A percentile compares a stretch with the other conserved stretches of the same genome.
These are phyloP conservation scores for Drosophila subsilvestris DNA, from an alignment of 2,888 invertebrate species.

Conservation along the genomic window DNA sequence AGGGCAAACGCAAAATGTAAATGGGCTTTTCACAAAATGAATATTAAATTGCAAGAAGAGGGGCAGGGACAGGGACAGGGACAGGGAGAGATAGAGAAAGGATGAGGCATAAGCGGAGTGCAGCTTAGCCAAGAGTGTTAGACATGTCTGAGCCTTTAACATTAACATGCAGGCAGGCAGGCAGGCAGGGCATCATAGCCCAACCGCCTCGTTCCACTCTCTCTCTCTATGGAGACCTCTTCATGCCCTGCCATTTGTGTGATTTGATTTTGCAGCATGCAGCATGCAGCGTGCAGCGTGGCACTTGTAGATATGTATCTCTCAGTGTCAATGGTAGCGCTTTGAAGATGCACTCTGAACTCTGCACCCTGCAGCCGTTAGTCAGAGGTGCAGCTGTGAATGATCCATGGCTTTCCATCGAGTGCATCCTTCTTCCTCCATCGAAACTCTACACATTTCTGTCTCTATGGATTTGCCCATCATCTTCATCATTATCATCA, in stretches of 20 bases:
- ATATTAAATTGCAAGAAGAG: slow-evolving; percentile 65
- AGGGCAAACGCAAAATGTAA: slow-evolving; percentile 60
- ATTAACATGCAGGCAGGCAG: slow-evolving; percentile 45
- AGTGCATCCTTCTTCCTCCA: no score
- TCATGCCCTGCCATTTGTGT: slow-evolving; percentile 10
- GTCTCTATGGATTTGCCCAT: no score
- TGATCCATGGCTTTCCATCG: no score
- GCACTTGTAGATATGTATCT: neutral
- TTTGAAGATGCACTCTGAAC: neutral
- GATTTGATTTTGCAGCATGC: neutral
- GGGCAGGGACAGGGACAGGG: neutral
- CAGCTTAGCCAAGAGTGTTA: slow-evolving; percentile 40
- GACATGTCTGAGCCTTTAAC: slow-evolving; percentile 45
- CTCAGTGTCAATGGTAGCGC: neutral
- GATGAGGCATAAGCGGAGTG: no score
- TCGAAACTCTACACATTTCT: no score
- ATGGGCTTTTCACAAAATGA: slow-evolving; percentile 70
- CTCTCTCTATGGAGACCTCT: neutral
- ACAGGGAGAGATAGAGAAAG: neutral
- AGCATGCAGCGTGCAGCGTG: neutral
- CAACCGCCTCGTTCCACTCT: neutral
- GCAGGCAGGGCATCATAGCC: no score
- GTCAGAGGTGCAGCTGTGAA: no score
- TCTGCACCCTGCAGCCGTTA: no score
- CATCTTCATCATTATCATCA: neutral